Evolutionary conservation across 2,888 invertebrate species (phyloP).

Genomic region (Coecobrya sp.): DNA sequence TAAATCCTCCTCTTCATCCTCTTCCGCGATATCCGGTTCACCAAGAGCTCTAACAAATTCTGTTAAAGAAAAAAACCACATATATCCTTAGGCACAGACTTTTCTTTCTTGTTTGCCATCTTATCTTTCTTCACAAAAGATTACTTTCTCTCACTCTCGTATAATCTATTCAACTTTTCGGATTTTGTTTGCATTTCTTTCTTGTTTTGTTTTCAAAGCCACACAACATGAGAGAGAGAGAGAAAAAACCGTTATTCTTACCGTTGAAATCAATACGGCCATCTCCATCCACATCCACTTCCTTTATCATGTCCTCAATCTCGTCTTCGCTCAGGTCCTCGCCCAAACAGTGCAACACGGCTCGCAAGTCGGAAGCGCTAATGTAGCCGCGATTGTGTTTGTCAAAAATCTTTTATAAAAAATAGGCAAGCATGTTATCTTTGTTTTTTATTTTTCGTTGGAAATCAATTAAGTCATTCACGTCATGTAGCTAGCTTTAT

Average conservation of each 20-base stretch:
- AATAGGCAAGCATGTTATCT: too few relatives aligned
- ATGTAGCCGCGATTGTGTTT: slow-evolving; percentile 97
- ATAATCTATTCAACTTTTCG: neutral
- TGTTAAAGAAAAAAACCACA: slow-evolving; percentile 87
- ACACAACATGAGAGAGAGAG: neutral
- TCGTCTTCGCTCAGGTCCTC: slow-evolving; percentile 97
- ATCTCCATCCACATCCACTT: slow-evolving; percentile 98
- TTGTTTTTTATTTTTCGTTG: too few relatives aligned
- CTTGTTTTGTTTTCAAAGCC: neutral
- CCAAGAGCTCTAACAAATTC: slow-evolving; percentile 95
- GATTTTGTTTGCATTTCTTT: neutral
- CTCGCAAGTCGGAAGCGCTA: slow-evolving; percentile 95
- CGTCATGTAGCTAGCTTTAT: neutral
- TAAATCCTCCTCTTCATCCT: slow-evolving; percentile 89
- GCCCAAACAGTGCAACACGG: slow-evolving; percentile 95
- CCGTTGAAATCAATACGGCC: slow-evolving; percentile 98
- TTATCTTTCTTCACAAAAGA: too few relatives aligned
- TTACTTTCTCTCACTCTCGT: too few relatives aligned
- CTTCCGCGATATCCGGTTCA: slow-evolving; percentile 91
- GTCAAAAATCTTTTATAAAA: slow-evolving; percentile 94
- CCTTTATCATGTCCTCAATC: slow-evolving; percentile 98
- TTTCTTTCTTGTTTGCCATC: too few relatives aligned
- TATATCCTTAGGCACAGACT: neutral
- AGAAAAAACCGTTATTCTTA: slow-evolving; percentile 87
- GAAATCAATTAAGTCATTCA: neutral